Evolutionary conservation across 2,888 invertebrate species (phyloP).

Genomic region (Nomada goodeniana): DNA sequence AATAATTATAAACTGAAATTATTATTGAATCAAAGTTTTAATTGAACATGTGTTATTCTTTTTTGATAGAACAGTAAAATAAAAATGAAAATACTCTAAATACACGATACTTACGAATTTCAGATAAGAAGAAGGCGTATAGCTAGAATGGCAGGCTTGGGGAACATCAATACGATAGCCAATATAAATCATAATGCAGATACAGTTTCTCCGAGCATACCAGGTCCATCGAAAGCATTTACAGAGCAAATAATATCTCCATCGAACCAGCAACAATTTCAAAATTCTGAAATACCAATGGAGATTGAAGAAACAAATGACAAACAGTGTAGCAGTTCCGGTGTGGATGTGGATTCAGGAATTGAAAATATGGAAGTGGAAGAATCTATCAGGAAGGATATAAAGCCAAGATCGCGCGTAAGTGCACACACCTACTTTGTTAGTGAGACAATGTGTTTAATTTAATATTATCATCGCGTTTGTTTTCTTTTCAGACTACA

Average conservation of each 20-base stretch:
- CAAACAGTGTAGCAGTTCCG: conserved; percentile 85
- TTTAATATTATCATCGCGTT: neutral
- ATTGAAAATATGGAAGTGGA: conserved; percentile 91
- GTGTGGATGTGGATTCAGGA: conserved; percentile 89
- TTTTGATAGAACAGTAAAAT: neutral
- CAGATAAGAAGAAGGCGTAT: conserved; percentile 91
- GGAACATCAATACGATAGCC: conserved; percentile 85
- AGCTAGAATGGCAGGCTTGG: conserved; percentile 89
- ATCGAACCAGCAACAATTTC: conserved; percentile 71
- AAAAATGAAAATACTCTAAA: neutral
- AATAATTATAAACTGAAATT: neutral
- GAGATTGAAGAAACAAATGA: conserved; percentile 86
- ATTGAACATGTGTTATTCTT: neutral
- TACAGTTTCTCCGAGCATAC: conserved; percentile 85
- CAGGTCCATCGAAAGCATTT: conserved; percentile 78
- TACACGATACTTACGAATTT: neutral
- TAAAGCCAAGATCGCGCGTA: conserved; percentile 80
- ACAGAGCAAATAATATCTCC: conserved; percentile 76
- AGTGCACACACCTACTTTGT: conserved; percentile 28
- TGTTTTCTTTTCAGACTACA: conserved; percentile 76
- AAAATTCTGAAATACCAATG: conserved; percentile 84
- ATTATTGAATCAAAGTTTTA: neutral
- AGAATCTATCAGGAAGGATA: conserved; percentile 83
- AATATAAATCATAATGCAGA: conserved; percentile 70
- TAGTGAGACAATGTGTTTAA: too few relatives aligned